These are phyloP conservation scores for Esperia sulphurella DNA, from an alignment of 2,888 invertebrate genomes.

Conservation along the genomic window DNA sequence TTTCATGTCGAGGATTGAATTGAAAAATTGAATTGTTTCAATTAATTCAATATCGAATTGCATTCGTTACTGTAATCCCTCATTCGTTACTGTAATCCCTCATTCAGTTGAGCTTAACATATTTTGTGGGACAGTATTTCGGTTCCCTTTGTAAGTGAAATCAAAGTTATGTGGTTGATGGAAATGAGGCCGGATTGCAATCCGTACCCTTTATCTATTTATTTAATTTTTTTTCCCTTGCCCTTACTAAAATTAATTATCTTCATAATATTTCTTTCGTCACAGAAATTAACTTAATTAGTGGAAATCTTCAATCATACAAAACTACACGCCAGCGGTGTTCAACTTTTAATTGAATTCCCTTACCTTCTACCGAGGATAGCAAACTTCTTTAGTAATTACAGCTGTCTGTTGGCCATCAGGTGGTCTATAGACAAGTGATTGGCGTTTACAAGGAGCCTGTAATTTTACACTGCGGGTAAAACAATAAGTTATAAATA, in stretches of 20 bases:
- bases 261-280: not conserved
- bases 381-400: constrained; percentile 66
- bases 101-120: no score
- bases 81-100: not conserved
- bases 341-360: constrained; percentile 67
- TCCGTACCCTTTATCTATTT: no score
- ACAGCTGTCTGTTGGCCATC: constrained; percentile 32
- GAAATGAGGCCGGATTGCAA: no score
- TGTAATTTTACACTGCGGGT: not conserved
- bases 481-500: no score
- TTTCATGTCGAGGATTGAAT: not conserved
- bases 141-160: no score
- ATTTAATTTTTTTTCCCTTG: no score
- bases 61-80: not conserved
- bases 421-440: constrained; percentile 14
- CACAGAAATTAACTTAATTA: constrained; percentile 27
- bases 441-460: not conserved
- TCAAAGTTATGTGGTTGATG: no score
- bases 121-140: no score
- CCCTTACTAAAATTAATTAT: not conserved
- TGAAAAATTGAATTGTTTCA: not conserved
- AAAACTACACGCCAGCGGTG: constrained; percentile 27
- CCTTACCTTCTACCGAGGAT: constrained; percentile 49
- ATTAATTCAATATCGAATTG: not conserved
- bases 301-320: constrained; percentile 39